Base-by-base conservation (phyloP, 2,888 invertebrate species). In the Allophyes oxyacanthae region DNA sequence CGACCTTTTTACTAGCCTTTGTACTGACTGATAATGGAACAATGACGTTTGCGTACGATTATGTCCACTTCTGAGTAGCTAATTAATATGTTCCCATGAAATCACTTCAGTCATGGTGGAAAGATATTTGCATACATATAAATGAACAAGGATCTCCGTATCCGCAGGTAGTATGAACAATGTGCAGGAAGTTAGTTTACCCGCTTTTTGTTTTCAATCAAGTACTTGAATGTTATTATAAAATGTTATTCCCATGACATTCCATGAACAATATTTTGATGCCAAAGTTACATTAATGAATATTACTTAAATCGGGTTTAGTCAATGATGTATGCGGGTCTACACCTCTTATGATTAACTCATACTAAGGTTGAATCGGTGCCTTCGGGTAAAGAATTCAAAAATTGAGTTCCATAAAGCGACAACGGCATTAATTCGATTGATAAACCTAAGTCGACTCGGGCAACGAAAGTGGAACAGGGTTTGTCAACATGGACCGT, bases 401-500 rank as follows among this genome's bases (percentile, higher is more conserved):
- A 74, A 72, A 69, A 72, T 74, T 42, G 66, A 75, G 73, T 72
- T 69, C 56, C 45, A 69, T 60, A 71, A 63, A 79, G 72, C 75
- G 74, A 77, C 77, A 75, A 74, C 78, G 75, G 64, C 57, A 75
- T 78, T 81, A 78, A 82, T 78, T 81, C 79, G 78, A 84, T 86
- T 85, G 88, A 91, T 90, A 91, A 90, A 84, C 79, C 79, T 83
- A 88, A 92, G 87, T 87, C 82, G 84, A 77, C 75, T 78, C 83
- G 83, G 80, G 82, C 84, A 87, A 86, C 80, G 88, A 91, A 93
- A 92, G 91, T 93, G 82, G 92, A 89, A 88, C 93, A 89, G 91
- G 90, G 92, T 91, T 92, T 93, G 93, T 93, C 92, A 92, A 92
- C 90, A 90, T 84, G 88, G 86, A 86, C 85, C 84, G 87, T 92